Base-by-base conservation (phyloP, 2,888 invertebrate genomes). In the Chydorus sphaericus region DNA sequence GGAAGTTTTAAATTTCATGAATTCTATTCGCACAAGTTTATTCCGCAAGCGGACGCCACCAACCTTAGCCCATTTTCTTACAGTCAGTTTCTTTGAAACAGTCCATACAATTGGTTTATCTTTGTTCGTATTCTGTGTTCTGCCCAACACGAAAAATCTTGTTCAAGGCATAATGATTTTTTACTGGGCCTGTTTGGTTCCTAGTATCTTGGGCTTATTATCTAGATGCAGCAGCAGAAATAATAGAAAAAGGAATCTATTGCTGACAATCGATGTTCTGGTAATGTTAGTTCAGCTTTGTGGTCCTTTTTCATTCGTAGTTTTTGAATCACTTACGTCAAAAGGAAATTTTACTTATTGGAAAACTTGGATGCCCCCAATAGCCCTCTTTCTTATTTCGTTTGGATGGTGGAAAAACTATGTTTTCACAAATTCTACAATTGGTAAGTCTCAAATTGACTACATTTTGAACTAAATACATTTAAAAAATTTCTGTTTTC, bases 331-430 rank as follows among this genome's bases (percentile, higher is more conserved):
- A 20, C 85, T 59, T 83, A 87, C 67, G 81, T 80, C 30, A 14
- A 62, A 67, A 60, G 80, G 81, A 60, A 60, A 61, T 11, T 80
- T n/a, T n/a, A n/a, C n/a, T n/a, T n/a, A n/a, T n/a, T n/a, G n/a
- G n/a, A n/a, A 82, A 0, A 70, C 89, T 37, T 90, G 87, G 87
- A 75, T 90, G 44, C 86, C 96, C 62, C 92, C 94, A 1, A 74
- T 89, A 0, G 78, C 91, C 1, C 78, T 91, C 36, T 70, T 91
- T 55, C 78, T 92, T 64, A 84, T 90, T 61, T 96, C 96, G 1
- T 77, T 89, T 37, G 89, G 90, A 26, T 96, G 94, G 92, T 97
- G 97, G 97, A 96, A 97, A 71, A 97, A 97, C 71, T 97, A 89
- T 67, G 88, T 93, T 1, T 85, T 88, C 57, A 77, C 81, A 57